Conservation (phyloP, 2,888 invertebrate genomes). For the Agrochola lychnidis region DNA sequence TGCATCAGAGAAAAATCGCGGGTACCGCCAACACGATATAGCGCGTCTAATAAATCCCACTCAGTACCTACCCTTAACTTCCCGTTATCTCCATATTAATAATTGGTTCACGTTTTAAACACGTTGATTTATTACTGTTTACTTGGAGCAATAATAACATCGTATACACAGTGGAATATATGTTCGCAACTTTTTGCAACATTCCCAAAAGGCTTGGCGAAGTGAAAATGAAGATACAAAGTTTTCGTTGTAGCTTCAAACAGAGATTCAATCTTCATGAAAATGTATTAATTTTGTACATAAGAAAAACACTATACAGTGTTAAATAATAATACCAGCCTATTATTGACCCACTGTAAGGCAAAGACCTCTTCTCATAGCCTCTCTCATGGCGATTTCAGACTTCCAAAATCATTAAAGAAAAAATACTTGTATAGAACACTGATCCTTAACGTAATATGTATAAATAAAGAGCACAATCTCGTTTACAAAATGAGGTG, state of each 20-base stretch:
- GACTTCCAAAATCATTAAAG: no score
- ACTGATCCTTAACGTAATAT: no score
- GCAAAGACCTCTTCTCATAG: no score
- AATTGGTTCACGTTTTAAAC: not conserved
- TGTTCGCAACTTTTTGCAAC: not conserved
- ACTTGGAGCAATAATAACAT: slow-evolving; percentile 22
- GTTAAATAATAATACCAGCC: no score
- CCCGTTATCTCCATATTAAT: not conserved
- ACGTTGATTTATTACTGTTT: slow-evolving; percentile 39
- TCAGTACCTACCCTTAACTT: not conserved
- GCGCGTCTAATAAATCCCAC: not conserved
- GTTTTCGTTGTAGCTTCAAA: not conserved
- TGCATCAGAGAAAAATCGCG: not conserved
- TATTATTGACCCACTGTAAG: no score
- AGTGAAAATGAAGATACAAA: slow-evolving; percentile 6
- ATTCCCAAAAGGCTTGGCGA: slow-evolving; percentile 2
- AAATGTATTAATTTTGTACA: not conserved
- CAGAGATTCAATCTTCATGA: not conserved
- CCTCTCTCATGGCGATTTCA: no score
- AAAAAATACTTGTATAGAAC: no score
- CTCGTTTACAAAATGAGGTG: no score
- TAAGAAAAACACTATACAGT: not conserved
- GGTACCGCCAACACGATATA: not conserved
- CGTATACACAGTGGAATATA: not conserved
- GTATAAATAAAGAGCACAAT: no score